Evolutionary conservation across 1,140 invertebrate species (phyloP), one percentile per base, ranked within the genome.

Genomic region (Trissolcus basalis): DNA sequence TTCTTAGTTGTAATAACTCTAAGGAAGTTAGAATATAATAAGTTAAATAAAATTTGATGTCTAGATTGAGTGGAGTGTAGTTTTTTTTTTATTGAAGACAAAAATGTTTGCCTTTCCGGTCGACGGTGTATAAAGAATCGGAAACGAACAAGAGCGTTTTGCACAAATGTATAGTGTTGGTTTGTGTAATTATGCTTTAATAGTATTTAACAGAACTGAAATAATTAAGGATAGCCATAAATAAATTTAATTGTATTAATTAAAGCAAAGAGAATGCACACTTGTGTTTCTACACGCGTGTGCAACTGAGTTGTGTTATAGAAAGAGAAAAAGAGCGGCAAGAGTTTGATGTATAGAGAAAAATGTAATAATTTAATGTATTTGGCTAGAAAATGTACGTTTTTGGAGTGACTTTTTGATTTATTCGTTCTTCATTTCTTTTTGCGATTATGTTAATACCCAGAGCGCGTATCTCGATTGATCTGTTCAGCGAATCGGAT

Each of bases 201-300:
- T 53, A 63, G 47, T 51, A 64, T 58, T 72, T 72, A 72, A 72
- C 32, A 64, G 60, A 36, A 59, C 48, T 72, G 54, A 72, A 58
- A 72, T 72, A 58, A 72, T 64, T 72, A 64, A 64, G 54, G 16
- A 36, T 72, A 64, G 60, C 58, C 54, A 72, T 72, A 64, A 72
- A 72, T 72, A 72, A 72, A 35, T 64, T 64, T 72, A 64, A 64
- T 72, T 64, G 54, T 59, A 72, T 64, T 64, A 64, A 64, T 72
- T 64, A 72, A 59, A n/a, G n/a, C n/a, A n/a, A n/a, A n/a, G n/a
- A n/a, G n/a, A n/a, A n/a, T n/a, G n/a, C 69, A 64, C 60, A 47
- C 69, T 59, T 65, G 54, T 58, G 59, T 50, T 63, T 35, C 45
- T 45, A 63, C 51, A 50, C 32, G 53, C 32, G 16, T 41, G 47